Base-by-base conservation (phyloP, 2,797 vertebrate genomes). In the Tinamus major region DNA sequence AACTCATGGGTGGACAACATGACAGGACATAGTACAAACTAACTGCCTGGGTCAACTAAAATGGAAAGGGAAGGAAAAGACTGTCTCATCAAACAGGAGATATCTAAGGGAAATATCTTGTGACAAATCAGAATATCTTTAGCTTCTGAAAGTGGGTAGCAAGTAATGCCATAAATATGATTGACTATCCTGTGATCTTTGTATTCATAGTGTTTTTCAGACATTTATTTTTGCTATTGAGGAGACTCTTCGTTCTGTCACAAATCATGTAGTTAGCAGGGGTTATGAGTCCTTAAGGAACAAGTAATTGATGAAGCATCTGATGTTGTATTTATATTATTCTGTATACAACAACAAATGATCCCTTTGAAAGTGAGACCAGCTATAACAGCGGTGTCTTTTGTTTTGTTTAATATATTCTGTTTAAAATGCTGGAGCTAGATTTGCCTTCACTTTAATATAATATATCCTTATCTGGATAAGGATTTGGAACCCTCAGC, bases 361-460 rank as follows among this genome's bases (percentile, higher is more conserved):
- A 90, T 83, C 4, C 85, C 61, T 87, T 96, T 69, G 82, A 72
- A 94, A 92, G 42, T 62, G 70, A 90, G 82, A 85, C 64, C 51
- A 39, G 17, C 26, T 74, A 77, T 56, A 81, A 67, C 13, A 77
- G 10, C 0, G 4, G 85, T 51, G 27, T 11, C 14, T 49, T 87
- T 62, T 70, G 13, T 29, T 89, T 64, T 88, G 19, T 29, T 87
- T 48, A 55, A 29, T 42, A 63, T 89, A 17, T 35, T 68, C 39
- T 35, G 13, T 77, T 82, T 49, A 26, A 58, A 63, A 77, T 16
- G 21, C 26, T 77, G 41, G 24, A 69, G 41, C 37, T 76, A 17
- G 13, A 77, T 77, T 77, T 24, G 4, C 68, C 41, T 35, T 17
- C 29, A 49, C 16, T 18, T 14, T 31, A n/a, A 77, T 56, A 33